phyloP scores from a whole-genome alignment of 1,140 invertebrate genomes.

The Hestina assimilis region DNA sequence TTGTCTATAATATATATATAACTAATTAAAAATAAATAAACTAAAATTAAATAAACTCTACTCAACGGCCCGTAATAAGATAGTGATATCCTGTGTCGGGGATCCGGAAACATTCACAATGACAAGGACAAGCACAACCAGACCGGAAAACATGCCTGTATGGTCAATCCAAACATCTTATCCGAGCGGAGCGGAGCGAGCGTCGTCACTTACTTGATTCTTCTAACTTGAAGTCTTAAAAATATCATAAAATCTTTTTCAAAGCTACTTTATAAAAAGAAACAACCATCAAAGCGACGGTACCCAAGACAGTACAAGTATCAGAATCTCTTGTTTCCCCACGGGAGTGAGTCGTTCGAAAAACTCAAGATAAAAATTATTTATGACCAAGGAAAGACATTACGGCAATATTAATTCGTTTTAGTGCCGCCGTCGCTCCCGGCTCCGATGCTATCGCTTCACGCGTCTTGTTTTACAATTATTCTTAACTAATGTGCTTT shows the following conservation, averaged over 20 bases:
- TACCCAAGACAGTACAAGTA: neutral
- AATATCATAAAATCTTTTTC: too few species aligned
- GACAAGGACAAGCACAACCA: too few species aligned
- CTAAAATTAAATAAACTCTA: too few species aligned
- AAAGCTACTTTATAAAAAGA: too few species aligned
- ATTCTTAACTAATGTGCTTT: constrained; percentile 5
- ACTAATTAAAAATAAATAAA: too few species aligned
- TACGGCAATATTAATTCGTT: constrained; percentile 47
- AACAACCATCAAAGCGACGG: neutral
- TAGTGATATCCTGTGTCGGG: too few species aligned
- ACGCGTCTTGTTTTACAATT: constrained; percentile 5
- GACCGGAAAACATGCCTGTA: too few species aligned
- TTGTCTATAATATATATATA: too few species aligned
- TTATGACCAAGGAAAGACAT: constrained; percentile 40
- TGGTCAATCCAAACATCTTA: too few species aligned
- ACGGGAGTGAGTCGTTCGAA: constrained; percentile 27
- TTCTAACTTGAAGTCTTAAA: neutral
- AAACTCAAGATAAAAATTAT: constrained; percentile 53
- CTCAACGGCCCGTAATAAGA: too few species aligned
- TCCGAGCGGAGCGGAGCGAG: too few species aligned
- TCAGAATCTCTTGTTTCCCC: constrained; percentile 30
- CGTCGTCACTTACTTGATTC: neutral
- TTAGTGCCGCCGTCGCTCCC: constrained; percentile 34
- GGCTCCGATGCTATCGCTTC: neutral
- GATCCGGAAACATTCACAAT: too few species aligned